Conservation (phyloP, 2,888 invertebrate species). For the Eupeodes luniger region DNA sequence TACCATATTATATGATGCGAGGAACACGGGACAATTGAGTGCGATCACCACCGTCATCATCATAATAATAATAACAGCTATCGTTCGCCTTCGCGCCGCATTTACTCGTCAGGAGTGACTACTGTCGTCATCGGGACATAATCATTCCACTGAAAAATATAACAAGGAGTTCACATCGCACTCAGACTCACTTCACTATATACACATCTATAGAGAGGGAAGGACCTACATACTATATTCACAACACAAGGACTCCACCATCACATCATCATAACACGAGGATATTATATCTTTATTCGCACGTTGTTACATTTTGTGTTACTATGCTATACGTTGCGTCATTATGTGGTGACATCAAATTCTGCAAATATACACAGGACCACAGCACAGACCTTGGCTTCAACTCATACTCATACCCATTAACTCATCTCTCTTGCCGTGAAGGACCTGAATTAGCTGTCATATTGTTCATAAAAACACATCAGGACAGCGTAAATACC, state of each 20-base stretch:
- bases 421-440: constrained; percentile 11
- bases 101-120: constrained; percentile 37
- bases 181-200: not conserved
- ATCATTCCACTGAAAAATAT: constrained; percentile 39
- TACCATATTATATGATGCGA: not conserved
- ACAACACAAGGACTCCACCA: not conserved
- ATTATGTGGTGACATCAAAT: constrained; percentile 72
- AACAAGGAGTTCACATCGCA: constrained; percentile 10
- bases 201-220: not conserved
- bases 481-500: constrained; percentile 43
- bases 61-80: constrained; percentile 65
- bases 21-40: constrained; percentile 72
- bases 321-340: constrained; percentile 30
- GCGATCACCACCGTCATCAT: constrained; percentile 72
- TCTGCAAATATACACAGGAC: constrained; percentile 44
- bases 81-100: constrained; percentile 56
- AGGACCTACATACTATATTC: not conserved
- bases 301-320: constrained; percentile 72
- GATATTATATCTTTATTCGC: constrained; percentile 73
- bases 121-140: constrained; percentile 67
- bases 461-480: constrained; percentile 72
- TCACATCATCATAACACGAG: constrained; percentile 11
- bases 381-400: not conserved
- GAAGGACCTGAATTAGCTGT: constrained; percentile 73
- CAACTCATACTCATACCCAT: constrained; percentile 37